Conservation (phyloP, 2,797 vertebrate species). For the Mycteria americana region DNA sequence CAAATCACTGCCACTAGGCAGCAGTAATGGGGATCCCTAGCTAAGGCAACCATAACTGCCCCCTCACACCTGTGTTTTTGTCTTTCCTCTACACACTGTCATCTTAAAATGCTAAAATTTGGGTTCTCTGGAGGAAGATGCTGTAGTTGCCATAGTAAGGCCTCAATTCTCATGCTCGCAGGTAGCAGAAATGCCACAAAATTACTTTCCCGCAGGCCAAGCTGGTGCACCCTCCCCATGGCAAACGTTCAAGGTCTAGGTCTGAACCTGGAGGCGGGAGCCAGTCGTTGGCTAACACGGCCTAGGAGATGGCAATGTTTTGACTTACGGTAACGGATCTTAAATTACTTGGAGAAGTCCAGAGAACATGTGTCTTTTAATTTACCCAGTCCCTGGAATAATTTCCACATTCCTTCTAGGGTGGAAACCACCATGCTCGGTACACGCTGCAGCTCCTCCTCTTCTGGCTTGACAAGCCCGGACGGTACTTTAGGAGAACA, state of each 20-base stretch:
- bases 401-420: conserved; percentile 60
- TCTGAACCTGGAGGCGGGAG: neutral
- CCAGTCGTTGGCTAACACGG: rapidly evolving
- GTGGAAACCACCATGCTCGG: neutral
- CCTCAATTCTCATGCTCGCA: neutral
- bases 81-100: neutral
- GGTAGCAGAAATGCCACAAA: neutral
- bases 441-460: neutral
- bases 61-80: neutral
- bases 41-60: rapidly evolving
- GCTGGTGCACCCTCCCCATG: rapidly evolving
- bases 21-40: neutral
- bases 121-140: neutral
- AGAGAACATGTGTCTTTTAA: conserved; percentile 16
- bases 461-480: conserved; percentile 27
- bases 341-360: neutral
- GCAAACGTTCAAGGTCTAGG: neutral
- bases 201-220: neutral
- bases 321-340: neutral
- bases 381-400: conserved; percentile 40
- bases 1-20: neutral
- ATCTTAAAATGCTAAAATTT: neutral
- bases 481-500: conserved; percentile 53
- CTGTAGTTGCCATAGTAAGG: neutral
- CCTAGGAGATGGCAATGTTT: neutral